Evolutionary conservation across 2,888 invertebrate genomes (phyloP).

Genomic region (Gortyna flavago): DNA sequence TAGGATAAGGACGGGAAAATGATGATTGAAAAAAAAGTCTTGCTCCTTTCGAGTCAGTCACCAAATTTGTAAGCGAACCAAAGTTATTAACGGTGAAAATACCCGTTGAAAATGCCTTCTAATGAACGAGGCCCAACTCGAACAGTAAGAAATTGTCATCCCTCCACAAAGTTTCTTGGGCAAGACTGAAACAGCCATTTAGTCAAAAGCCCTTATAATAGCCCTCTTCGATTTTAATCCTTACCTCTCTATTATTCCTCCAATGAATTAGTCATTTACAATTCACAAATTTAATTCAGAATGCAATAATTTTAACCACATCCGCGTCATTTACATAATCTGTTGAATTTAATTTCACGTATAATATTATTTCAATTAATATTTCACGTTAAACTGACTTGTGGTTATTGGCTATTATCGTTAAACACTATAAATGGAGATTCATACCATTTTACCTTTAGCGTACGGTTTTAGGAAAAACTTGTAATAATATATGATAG

Average conservation of each 20-base stretch:
- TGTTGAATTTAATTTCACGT: constrained; percentile 56
- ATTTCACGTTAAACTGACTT: constrained; percentile 51
- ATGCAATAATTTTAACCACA: constrained; percentile 61
- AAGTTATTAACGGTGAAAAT: background rate
- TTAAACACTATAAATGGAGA: constrained; percentile 13
- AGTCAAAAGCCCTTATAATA: constrained; percentile 10
- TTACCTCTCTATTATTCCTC: constrained; percentile 10
- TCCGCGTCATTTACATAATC: constrained; percentile 65
- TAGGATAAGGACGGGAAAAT: background rate
- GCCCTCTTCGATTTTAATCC: constrained; percentile 32
- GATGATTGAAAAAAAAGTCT: background rate
- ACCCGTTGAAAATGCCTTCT: background rate
- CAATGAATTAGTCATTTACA: constrained; percentile 49
- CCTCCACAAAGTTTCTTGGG: constrained; percentile 37
- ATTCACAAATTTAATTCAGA: constrained; percentile 59
- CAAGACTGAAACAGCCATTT: constrained; percentile 25
- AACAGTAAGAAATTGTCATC: constrained; percentile 29
- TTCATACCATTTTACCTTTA: constrained; percentile 15
- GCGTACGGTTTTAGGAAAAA: background rate
- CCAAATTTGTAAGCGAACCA: background rate
- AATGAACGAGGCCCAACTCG: constrained; percentile 11
- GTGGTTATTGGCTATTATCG: constrained; percentile 45
- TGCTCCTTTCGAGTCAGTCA: background rate
- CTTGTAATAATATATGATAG: background rate
- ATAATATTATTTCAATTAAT: constrained; percentile 59